Evolutionary conservation across 1,140 invertebrate species (phyloP).

Genomic region (Tetragnatha versicolor): DNA sequence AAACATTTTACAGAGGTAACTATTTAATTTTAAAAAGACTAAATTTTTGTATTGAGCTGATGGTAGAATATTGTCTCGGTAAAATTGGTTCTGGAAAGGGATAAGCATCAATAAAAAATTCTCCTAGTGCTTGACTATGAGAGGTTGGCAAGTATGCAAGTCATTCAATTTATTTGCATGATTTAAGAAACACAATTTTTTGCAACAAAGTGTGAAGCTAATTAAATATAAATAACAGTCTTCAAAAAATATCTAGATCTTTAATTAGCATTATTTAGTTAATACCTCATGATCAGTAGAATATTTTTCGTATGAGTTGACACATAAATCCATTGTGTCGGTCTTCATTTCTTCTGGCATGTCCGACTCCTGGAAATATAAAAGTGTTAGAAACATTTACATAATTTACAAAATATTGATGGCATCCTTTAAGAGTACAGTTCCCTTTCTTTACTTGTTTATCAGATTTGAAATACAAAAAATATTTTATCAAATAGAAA

Average conservation of each 20-base stretch:
- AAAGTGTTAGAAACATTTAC: not conserved
- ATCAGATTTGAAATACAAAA: not conserved
- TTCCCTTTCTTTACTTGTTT: not conserved
- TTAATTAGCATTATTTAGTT: not conserved
- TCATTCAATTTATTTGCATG: no score
- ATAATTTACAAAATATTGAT: no score
- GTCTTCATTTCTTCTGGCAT: slow-evolving; percentile 54
- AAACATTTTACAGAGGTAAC: no score
- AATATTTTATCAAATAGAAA: not conserved
- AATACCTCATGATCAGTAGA: slow-evolving; percentile 43
- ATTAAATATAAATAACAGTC: not conserved
- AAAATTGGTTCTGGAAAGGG: no score
- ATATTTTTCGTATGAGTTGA: slow-evolving; percentile 45
- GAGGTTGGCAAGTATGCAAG: no score
- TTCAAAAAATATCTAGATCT: not conserved
- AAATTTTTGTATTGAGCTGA: no score
- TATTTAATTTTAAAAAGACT: no score
- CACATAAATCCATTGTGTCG: slow-evolving; percentile 51
- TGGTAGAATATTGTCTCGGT: no score
- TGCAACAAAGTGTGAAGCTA: not conserved
- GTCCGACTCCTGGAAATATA: slow-evolving; percentile 24
- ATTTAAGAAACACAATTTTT: not conserved
- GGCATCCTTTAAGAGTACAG: no score
- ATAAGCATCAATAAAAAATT: no score
- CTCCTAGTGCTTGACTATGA: no score